Evolutionary conservation across 2,888 invertebrate species (phyloP).

Genomic region (Machimus rusticus): DNA sequence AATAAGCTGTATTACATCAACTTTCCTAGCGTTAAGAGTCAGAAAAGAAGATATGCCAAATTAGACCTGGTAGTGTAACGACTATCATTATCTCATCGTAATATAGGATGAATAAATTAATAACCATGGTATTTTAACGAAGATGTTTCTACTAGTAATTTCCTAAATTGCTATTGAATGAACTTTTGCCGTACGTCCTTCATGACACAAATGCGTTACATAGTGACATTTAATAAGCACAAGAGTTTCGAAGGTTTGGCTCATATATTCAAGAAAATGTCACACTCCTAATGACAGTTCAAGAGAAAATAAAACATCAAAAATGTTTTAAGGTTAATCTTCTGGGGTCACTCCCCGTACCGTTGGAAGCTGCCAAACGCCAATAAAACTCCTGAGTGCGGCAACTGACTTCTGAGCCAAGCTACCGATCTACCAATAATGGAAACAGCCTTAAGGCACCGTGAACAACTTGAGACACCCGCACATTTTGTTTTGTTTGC

Average conservation of each 20-base stretch:
- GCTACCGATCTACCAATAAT: slow-evolving; percentile 21
- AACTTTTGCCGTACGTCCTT: background rate
- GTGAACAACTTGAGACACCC: background rate
- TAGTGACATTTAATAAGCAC: background rate
- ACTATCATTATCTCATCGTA: too few species aligned
- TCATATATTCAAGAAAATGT: background rate
- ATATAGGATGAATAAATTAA: too few species aligned
- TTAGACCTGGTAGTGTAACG: too few species aligned
- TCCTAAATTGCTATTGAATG: background rate
- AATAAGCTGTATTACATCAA: too few species aligned
- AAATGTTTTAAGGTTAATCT: slow-evolving; percentile 18
- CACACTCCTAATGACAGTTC: background rate
- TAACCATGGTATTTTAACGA: too few species aligned
- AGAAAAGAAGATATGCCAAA: too few species aligned
- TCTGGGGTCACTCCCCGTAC: background rate
- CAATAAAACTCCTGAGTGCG: background rate
- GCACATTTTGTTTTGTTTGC: background rate
- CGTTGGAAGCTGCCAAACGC: background rate
- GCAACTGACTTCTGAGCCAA: background rate
- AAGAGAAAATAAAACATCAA: background rate
- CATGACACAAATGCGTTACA: background rate
- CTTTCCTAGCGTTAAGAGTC: too few species aligned
- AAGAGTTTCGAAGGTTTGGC: background rate
- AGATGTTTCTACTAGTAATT: too few species aligned
- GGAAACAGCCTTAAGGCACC: background rate